Percentiles rank a stretch among this genome's conserved stretches.
Evolutionary conservation across 2,888 invertebrate species (phyloP).

Genomic region (Mellilla xanthometata): DNA sequence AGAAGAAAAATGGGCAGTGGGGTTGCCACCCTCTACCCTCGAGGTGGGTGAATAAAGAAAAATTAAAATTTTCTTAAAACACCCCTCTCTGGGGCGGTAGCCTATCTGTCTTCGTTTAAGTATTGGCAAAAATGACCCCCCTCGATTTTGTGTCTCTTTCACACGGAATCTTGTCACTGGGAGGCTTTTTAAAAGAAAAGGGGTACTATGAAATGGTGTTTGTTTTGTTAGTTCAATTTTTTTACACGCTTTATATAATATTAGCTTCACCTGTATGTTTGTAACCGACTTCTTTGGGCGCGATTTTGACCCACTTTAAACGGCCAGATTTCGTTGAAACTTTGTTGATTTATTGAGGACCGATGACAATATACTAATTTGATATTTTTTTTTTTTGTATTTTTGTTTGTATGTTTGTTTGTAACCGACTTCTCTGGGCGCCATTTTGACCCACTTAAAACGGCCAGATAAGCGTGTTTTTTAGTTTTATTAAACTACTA

Average conservation of each 20-base stretch:
- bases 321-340: too few relatives aligned
- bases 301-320: too few relatives aligned
- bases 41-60: slow-evolving; percentile 71
- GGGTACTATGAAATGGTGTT: slow-evolving; percentile 39
- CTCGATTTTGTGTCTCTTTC: slow-evolving; percentile 51
- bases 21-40: slow-evolving; percentile 40
- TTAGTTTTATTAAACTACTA: too few relatives aligned
- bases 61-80: slow-evolving; percentile 81
- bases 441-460: too few relatives aligned
- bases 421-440: too few relatives aligned
- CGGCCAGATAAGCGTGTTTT: too few relatives aligned
- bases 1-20: slow-evolving; percentile 62
- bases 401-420: too few relatives aligned
- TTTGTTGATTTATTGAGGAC: too few relatives aligned
- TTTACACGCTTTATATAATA: slow-evolving; percentile 12
- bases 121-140: slow-evolving; percentile 79
- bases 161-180: slow-evolving; percentile 64
- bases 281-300: too few relatives aligned
- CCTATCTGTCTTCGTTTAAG: slow-evolving; percentile 80
- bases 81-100: slow-evolving; percentile 55
- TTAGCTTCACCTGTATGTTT: too few relatives aligned
- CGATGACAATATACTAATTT: too few relatives aligned
- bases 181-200: slow-evolving; percentile 50
- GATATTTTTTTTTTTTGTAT: too few relatives aligned
- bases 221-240: slow-evolving; percentile 25